Percentiles rank a stretch among this genome's conserved stretches.
Evolutionary conservation across 1,140 invertebrate species (phyloP).

Genomic region (Heliothis subflexa): DNA sequence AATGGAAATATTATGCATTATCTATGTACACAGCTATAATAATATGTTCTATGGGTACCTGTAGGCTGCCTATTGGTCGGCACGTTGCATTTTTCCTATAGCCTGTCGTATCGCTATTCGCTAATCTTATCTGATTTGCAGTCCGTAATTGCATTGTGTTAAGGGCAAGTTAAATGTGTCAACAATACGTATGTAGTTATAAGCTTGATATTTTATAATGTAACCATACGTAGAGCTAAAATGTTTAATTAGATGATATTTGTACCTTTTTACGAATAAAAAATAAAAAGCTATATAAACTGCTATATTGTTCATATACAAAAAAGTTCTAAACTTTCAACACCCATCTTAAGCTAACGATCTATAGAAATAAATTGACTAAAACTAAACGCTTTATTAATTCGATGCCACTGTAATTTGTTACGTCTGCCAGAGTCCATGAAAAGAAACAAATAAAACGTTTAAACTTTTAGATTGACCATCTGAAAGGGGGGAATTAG

Average conservation of each 20-base stretch:
- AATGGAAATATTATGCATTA: slow-evolving; percentile 26
- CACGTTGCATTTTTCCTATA: slow-evolving; percentile 38
- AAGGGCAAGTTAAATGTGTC: slow-evolving; percentile 45
- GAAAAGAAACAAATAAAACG: slow-evolving; percentile 38
- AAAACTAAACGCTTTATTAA: slow-evolving; percentile 35
- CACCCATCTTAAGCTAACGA: slow-evolving; percentile 52
- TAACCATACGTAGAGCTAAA: too few species aligned
- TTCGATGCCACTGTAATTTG: slow-evolving; percentile 46
- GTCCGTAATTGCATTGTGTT: slow-evolving; percentile 41
- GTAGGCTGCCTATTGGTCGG: not conserved
- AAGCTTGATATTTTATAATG: too few species aligned
- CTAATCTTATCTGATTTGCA: slow-evolving; percentile 50
- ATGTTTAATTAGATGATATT: not conserved
- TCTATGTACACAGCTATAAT: slow-evolving; percentile 23
- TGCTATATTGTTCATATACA: too few species aligned
- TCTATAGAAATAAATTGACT: slow-evolving; percentile 50
- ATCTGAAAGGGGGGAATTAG: slow-evolving; percentile 59
- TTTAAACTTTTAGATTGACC: slow-evolving; percentile 49
- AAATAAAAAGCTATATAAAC: not conserved
- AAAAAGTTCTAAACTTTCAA: slow-evolving; percentile 10
- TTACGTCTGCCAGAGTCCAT: slow-evolving; percentile 26
- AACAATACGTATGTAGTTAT: not conserved
- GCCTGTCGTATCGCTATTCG: slow-evolving; percentile 6
- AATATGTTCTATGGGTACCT: slow-evolving; percentile 20
- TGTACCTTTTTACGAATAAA: not conserved